Percentiles rank a stretch among this genome's conserved stretches.
phyloP scores from a whole-genome alignment of 2,113 vertebrate species.

The Gobio gobio region DNA sequence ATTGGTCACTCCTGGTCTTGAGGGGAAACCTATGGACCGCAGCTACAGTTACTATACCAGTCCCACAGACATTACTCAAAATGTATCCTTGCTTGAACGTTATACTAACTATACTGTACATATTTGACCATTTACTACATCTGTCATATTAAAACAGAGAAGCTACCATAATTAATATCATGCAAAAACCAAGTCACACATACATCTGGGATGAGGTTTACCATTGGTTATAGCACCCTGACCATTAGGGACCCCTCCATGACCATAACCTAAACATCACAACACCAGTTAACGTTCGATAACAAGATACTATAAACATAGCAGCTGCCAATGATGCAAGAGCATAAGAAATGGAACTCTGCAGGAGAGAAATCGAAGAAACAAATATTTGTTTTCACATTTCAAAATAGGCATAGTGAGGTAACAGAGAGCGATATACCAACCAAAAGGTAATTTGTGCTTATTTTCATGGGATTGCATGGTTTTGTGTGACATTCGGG shows the following conservation, averaged over 20 bases:
- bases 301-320: neutral
- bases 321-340: neutral
- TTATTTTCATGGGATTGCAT: neutral
- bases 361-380: neutral
- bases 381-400: neutral
- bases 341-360: neutral
- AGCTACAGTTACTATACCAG: conserved; percentile 13
- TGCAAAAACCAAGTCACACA: neutral
- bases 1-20: conserved; percentile 28
- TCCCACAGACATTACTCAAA: neutral
- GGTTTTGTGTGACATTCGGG: neutral
- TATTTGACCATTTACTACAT: neutral
- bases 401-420: neutral
- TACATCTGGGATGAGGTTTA: neutral
- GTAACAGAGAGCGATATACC: neutral
- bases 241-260: conserved; percentile 19
- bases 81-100: neutral
- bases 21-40: conserved; percentile 19
- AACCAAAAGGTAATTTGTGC: neutral
- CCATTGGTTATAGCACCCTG: conserved; percentile 7
- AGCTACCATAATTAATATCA: neutral
- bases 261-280: conserved; percentile 44
- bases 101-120: neutral
- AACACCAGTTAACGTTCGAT: conserved; percentile 15
- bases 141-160: neutral